phyloP scores from a whole-genome alignment of 2,113 vertebrate species.

The Sander lucioperca region DNA sequence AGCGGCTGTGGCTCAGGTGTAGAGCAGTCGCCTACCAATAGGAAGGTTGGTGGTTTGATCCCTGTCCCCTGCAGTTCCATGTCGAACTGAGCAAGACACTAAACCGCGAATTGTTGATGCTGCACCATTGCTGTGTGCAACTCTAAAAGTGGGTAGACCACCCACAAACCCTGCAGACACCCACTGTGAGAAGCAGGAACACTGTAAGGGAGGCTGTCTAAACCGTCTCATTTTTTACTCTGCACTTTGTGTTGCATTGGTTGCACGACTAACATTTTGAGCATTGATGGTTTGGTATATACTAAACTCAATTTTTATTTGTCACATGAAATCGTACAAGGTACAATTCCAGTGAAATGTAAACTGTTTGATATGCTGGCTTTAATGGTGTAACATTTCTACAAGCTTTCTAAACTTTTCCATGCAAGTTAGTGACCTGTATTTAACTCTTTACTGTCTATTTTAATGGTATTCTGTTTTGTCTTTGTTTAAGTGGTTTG shows the following conservation, averaged over 20 bases:
- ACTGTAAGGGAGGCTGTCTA: background rate
- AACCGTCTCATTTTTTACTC: background rate
- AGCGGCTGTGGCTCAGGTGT: too few relatives aligned
- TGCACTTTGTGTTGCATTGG: background rate
- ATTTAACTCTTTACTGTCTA: background rate
- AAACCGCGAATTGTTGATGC: too few relatives aligned
- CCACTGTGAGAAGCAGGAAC: background rate
- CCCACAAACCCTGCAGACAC: constrained; percentile 13
- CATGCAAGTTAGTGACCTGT: background rate
- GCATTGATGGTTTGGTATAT: background rate
- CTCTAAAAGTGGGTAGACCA: background rate
- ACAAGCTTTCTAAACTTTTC: background rate
- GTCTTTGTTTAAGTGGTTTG: background rate
- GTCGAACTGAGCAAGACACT: too few relatives aligned
- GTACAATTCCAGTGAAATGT: background rate
- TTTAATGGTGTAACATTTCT: background rate
- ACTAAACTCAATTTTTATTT: background rate
- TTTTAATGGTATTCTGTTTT: background rate
- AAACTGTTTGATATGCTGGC: background rate
- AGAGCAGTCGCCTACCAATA: too few relatives aligned
- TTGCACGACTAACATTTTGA: background rate
- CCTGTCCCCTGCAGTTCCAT: too few relatives aligned
- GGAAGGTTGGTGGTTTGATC: too few relatives aligned
- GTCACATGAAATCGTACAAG: too few relatives aligned
- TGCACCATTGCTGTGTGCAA: background rate